Conservation (phyloP, 2,797 vertebrate genomes). For the Sebastes paucispinis region DNA sequence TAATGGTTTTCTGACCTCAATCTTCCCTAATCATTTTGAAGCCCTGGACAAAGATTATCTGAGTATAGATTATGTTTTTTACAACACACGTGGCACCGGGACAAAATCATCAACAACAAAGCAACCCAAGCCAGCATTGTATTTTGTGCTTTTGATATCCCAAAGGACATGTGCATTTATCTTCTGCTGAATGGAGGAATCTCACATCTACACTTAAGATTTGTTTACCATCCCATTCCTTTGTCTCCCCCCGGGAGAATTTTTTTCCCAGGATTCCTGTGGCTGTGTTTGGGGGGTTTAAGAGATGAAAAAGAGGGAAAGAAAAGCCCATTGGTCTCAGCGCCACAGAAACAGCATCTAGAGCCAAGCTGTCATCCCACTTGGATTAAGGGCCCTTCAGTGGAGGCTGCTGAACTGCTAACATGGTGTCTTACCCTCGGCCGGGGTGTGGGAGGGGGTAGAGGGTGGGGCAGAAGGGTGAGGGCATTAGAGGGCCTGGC, state of each 20-base stretch:
- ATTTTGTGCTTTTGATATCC: constrained; percentile 44
- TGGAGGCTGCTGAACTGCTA: constrained; percentile 70
- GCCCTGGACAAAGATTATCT: constrained; percentile 79
- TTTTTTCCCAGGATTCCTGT: constrained; percentile 77
- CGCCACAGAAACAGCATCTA: constrained; percentile 70
- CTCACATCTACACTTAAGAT: constrained; percentile 62
- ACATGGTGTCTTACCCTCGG: constrained; percentile 67
- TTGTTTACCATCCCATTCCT: constrained; percentile 74
- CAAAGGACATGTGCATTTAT: constrained; percentile 50
- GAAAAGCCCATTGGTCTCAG: constrained; percentile 83
- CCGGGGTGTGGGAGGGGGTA: constrained; percentile 51
- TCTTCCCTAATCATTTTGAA: constrained; percentile 80
- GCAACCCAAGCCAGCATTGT: constrained; percentile 26
- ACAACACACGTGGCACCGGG: constrained; percentile 51
- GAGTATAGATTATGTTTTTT: constrained; percentile 77
- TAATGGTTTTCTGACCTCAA: constrained; percentile 85
- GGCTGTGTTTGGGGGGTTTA: constrained; percentile 70
- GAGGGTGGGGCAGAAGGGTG: constrained; percentile 50
- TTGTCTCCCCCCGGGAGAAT: constrained; percentile 61
- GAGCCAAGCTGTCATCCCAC: constrained; percentile 80
- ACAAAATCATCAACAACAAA: constrained; percentile 38
- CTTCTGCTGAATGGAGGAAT: constrained; percentile 58
- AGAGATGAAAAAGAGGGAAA: constrained; percentile 72
- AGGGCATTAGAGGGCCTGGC: constrained; percentile 62
- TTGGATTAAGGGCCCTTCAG: constrained; percentile 82